Evolutionary conservation across 2,888 invertebrate genomes (phyloP).

Genomic region (Himalopsyche japonica): DNA sequence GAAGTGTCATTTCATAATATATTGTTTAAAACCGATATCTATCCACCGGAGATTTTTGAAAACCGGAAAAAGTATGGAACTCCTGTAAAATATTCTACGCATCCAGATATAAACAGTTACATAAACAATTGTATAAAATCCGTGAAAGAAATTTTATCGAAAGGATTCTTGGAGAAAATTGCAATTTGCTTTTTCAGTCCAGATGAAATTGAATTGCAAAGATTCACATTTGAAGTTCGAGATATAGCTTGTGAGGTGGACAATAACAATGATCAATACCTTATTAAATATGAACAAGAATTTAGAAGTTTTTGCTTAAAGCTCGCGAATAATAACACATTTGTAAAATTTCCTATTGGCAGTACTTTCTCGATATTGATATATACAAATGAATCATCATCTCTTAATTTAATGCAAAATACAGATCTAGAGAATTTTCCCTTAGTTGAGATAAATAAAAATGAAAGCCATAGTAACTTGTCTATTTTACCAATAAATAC

Average conservation of each 20-base stretch:
- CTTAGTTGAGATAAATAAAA: slow-evolving; percentile 51
- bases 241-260: slow-evolving; percentile 46
- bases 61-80: slow-evolving; percentile 66
- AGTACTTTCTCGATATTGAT: slow-evolving; percentile 65
- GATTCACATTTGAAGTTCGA: slow-evolving; percentile 51
- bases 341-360: slow-evolving; percentile 58
- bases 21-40: slow-evolving; percentile 63
- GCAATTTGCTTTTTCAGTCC: slow-evolving; percentile 58
- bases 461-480: slow-evolving; percentile 64
- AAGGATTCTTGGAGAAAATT: slow-evolving; percentile 55
- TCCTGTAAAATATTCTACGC: slow-evolving; percentile 62
- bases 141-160: slow-evolving; percentile 56
- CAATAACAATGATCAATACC: slow-evolving; percentile 61
- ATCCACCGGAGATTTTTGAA: slow-evolving; percentile 67
- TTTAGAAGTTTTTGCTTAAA: slow-evolving; percentile 65
- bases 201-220: slow-evolving; percentile 45
- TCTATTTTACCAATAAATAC: slow-evolving; percentile 27
- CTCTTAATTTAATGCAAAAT: slow-evolving; percentile 59
- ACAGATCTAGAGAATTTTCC: slow-evolving; percentile 57
- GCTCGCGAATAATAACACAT: slow-evolving; percentile 55
- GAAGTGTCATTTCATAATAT: slow-evolving; percentile 68
- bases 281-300: slow-evolving; percentile 64
- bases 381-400: slow-evolving; percentile 63
- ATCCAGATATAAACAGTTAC: slow-evolving; percentile 69
- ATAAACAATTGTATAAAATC: slow-evolving; percentile 60